phyloP scores from a whole-genome alignment of 2,888 invertebrate species.

The Chironomus riparius region DNA sequence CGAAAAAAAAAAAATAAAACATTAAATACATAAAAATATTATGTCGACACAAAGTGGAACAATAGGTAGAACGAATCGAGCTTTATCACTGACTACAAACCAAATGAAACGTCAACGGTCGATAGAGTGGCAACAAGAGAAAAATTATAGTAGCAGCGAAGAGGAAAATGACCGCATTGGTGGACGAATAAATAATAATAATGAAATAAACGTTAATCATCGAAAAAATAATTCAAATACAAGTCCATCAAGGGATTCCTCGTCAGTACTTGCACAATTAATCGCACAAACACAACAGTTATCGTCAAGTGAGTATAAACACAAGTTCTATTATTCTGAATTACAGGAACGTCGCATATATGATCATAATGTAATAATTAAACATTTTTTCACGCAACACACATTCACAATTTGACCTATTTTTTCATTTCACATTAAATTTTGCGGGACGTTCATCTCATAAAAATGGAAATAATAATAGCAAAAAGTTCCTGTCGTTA shows the following conservation, averaged over 20 bases:
- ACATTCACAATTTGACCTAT: neutral
- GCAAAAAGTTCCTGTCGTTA: neutral
- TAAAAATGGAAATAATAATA: neutral
- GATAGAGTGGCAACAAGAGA: conserved; percentile 49
- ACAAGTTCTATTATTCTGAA: neutral
- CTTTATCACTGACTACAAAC: conserved; percentile 4
- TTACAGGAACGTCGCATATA: neutral
- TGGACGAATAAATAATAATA: neutral
- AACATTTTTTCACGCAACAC: neutral
- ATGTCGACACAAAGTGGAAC: conserved; percentile 23
- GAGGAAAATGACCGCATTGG: conserved; percentile 43
- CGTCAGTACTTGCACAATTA: conserved; percentile 48
- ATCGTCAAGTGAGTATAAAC: conserved; percentile 34
- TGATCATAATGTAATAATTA: neutral
- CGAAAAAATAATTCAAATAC: conserved; percentile 21
- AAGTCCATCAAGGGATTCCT: conserved; percentile 34
- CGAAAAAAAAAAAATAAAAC: too few relatives aligned
- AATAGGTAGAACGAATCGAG: conserved; percentile 18
- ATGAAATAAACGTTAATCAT: conserved; percentile 36
- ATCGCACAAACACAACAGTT: conserved; percentile 51
- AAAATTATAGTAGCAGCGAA: conserved; percentile 48
- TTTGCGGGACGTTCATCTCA: neutral
- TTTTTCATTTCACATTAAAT: too few relatives aligned
- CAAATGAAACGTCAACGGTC: conserved; percentile 47
- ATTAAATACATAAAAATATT: neutral